A percentile compares a stretch with the other conserved stretches of the same genome.
phyloP scores from a whole-genome alignment of 2,113 vertebrate genomes.

The Antechinus flavipes region DNA sequence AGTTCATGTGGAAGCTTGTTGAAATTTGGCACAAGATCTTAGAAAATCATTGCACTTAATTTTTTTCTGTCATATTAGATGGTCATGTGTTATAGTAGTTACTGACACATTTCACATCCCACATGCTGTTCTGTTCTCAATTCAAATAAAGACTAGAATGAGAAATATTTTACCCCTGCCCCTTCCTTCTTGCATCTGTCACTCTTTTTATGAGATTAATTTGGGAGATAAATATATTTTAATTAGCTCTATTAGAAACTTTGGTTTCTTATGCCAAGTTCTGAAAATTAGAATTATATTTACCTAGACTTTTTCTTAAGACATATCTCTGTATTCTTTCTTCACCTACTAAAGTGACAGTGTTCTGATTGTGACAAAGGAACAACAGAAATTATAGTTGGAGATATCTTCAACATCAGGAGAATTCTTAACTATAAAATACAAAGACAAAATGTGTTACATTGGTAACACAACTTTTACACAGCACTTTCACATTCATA shows the following conservation, averaged over 20 bases:
- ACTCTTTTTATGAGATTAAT: conserved; percentile 41
- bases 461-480: neutral
- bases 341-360: neutral
- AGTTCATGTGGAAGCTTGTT: neutral
- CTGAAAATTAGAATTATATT: neutral
- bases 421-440: neutral
- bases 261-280: neutral
- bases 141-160: neutral
- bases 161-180: neutral
- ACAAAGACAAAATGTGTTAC: neutral
- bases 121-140: conserved; percentile 11
- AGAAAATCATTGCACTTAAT: conserved; percentile 12
- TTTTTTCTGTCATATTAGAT: neutral
- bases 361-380: neutral
- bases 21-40: conserved; percentile 17
- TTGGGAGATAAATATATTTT: conserved; percentile 23
- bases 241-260: neutral
- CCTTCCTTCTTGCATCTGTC: conserved; percentile 20
- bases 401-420: neutral
- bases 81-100: neutral
- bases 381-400: neutral
- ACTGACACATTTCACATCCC: conserved; percentile 16
- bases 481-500: neutral
- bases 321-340: neutral
- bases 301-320: neutral